Evolutionary conservation across 2,888 invertebrate species (phyloP).

Genomic region (Anoplius nigerrimus): DNA sequence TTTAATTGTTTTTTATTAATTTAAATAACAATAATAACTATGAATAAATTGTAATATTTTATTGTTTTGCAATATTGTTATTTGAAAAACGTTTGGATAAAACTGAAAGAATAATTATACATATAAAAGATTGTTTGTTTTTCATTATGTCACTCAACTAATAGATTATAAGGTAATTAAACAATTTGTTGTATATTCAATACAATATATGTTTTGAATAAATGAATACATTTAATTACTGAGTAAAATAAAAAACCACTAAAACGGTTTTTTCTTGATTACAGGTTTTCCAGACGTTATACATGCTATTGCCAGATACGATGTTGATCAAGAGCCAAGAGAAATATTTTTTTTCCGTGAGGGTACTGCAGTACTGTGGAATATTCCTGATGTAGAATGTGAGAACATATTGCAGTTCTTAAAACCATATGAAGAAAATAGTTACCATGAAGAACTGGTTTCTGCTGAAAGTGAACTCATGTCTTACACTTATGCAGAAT

Average conservation of each 20-base stretch:
- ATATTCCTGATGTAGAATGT: slow-evolving; percentile 87
- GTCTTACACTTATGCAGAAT: slow-evolving; percentile 83
- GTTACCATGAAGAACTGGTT: slow-evolving; percentile 83
- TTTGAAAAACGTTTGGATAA: no score
- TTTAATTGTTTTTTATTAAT: no score
- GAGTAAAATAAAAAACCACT: no score
- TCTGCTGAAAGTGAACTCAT: slow-evolving; percentile 89
- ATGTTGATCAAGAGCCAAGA: slow-evolving; percentile 83
- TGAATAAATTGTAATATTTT: no score
- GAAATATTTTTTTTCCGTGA: slow-evolving; percentile 95
- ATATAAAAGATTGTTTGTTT: no score
- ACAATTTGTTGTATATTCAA: no score
- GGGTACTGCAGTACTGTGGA: slow-evolving; percentile 95
- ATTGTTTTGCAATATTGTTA: no score
- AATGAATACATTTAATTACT: background rate
- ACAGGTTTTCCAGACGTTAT: slow-evolving; percentile 84
- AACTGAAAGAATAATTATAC: no score
- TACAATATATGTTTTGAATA: slow-evolving; percentile 1
- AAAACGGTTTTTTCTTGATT: no score
- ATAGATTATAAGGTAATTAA: no score
- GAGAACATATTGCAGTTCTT: slow-evolving; percentile 86
- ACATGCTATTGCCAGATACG: slow-evolving; percentile 90
- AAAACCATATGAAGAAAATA: slow-evolving; percentile 81
- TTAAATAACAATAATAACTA: no score
- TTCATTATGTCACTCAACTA: no score